Base-by-base conservation (phyloP, 2,888 invertebrate species). In the Carcina quercana region DNA sequence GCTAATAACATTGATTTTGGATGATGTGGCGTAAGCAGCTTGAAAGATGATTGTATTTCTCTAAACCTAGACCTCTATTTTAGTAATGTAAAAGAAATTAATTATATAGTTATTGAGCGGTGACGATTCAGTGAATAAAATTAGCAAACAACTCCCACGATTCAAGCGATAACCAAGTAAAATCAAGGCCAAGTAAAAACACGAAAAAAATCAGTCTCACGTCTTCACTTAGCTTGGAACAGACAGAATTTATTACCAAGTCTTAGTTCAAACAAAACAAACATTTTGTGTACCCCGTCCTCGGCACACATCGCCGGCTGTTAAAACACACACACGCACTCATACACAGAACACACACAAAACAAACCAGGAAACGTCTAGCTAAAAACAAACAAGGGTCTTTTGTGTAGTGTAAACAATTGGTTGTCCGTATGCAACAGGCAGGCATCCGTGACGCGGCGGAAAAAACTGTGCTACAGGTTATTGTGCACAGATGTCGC, bases 331-430 rank as follows among this genome's bases (percentile, higher is more conserved):
- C 57, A 53, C 49, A 53, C 65, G 54, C 59, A 59, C 61, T 62
- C 61, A 55, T 51, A 50, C 35, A 45, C 48, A 49, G 50, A 53
- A 50, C 62, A 67, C 76, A 79, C 73, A 80, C 79, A 79, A 79
- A 82, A 82, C 75, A 80, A 79, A 82, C 83, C 83, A 83, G 83
- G 82, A 83, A 83, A 83, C 79, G 83, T 82, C 82, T 83, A 83
- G 83, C 80, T 79, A 79, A 83, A 82, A 83, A 80, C 82, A 83
- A 83, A 83, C 83, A 83, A 70, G 82, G 83, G 82, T 78, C 82
- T 82, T 79, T 83, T 83, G 79, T 80, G 61, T 78, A 82, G 76
- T 75, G 79, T 83, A 82, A 83, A 83, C 83, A 83, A 83, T 80
- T 64, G 73, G 59, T 69, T 61, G 61, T 63, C 58, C 66, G 74